Conservation (phyloP, 2,888 invertebrate species). For the Cryptocephalus primarius region DNA sequence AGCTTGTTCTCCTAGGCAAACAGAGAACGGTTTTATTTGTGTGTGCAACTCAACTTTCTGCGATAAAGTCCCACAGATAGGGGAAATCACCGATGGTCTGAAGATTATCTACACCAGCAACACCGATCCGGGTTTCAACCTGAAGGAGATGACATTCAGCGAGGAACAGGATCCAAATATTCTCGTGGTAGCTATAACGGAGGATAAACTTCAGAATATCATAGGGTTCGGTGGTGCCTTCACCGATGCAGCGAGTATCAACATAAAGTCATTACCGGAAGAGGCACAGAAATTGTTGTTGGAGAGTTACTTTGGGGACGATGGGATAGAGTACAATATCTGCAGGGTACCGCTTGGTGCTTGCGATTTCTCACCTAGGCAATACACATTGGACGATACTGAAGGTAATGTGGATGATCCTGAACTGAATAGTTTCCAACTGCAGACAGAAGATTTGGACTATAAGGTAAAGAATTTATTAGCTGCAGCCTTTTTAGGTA, state of each 20-base stretch:
- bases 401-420: constrained; percentile 38
- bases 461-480: constrained; percentile 45
- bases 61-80: not conserved
- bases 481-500: too few species aligned
- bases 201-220: not conserved
- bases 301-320: constrained; percentile 43
- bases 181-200: not conserved
- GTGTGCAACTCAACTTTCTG: not conserved
- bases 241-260: not conserved
- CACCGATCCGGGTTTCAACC: not conserved
- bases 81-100: not conserved
- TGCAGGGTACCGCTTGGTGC: constrained; percentile 77
- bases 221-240: not conserved
- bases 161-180: not conserved
- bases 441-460: constrained; percentile 54
- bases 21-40: not conserved
- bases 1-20: not conserved
- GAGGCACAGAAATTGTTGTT: not conserved
- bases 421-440: constrained; percentile 48
- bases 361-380: constrained; percentile 70
- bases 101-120: not conserved
- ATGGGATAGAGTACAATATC: constrained; percentile 66
- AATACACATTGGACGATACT: constrained; percentile 46
- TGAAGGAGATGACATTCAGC: not conserved
- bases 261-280: not conserved